phyloP scores from a whole-genome alignment of 2,888 invertebrate genomes.

The Limnephilus lunatus region DNA sequence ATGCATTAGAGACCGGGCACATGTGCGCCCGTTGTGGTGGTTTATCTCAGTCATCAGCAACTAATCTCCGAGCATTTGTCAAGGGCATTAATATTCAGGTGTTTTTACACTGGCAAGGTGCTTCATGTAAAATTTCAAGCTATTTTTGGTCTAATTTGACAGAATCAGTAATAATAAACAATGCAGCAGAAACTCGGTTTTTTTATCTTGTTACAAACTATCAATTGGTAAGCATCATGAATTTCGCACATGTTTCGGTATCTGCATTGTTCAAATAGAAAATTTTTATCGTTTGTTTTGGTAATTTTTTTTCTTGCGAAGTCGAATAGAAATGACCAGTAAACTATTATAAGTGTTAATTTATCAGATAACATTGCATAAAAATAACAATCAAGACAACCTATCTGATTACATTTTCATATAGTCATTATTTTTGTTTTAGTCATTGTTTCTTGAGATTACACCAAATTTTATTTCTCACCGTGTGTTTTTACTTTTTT shows the following conservation, averaged over 20 bases:
- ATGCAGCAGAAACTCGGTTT: neutral
- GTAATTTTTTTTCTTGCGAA: no score
- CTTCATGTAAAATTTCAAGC: neutral
- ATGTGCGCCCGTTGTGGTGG: neutral
- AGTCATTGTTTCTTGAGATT: neutral
- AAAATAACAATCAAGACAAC: neutral
- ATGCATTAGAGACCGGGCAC: neutral
- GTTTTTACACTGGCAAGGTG: neutral
- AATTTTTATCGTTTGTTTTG: no score
- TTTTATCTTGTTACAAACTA: neutral
- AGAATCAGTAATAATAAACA: neutral
- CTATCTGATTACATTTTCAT: neutral
- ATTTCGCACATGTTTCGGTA: neutral
- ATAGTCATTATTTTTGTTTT: no score
- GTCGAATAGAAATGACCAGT: no score
- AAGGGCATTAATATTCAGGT: constrained; percentile 1
- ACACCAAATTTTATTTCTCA: neutral
- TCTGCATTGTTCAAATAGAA: neutral
- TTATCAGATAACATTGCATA: no score
- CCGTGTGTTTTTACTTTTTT: neutral
- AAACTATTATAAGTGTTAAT: no score
- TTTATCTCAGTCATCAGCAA: neutral
- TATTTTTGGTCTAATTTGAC: neutral
- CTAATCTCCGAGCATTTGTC: neutral
- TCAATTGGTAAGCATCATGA: neutral